A percentile compares a stretch with the other conserved stretches of the same genome.
phyloP scores from a whole-genome alignment of 2,113 vertebrate genomes.

The Labrus mixtus region DNA sequence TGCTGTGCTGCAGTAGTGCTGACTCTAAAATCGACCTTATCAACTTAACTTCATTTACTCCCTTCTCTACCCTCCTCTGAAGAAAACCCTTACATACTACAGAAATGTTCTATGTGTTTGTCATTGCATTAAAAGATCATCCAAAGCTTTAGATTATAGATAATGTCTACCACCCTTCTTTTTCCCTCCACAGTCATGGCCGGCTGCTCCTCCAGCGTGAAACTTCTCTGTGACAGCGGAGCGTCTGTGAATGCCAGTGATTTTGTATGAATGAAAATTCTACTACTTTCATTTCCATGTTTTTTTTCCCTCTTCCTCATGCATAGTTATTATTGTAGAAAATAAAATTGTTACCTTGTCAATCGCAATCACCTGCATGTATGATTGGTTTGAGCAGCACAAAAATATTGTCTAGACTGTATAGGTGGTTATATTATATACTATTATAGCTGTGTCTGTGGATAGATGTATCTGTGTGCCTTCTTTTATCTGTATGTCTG shows the following conservation, averaged over 20 bases:
- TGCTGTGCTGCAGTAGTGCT: too few relatives aligned
- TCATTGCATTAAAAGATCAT: not conserved
- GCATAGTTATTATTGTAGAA: not conserved
- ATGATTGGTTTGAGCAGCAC: not conserved
- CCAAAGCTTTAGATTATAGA: slow-evolving; percentile 2
- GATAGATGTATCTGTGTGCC: not conserved
- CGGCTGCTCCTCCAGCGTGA: slow-evolving; percentile 92
- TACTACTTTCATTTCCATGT: slow-evolving; percentile 2
- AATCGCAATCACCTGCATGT: not conserved
- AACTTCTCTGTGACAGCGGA: slow-evolving; percentile 94
- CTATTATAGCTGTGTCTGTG: not conserved
- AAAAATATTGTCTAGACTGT: not conserved
- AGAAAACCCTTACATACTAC: too few relatives aligned
- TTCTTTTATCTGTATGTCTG: not conserved
- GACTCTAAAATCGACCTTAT: too few relatives aligned
- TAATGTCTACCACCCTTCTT: not conserved
- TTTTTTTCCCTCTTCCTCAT: not conserved
- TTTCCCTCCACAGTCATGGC: slow-evolving; percentile 89
- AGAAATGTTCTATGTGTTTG: not conserved
- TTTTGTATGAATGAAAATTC: slow-evolving; percentile 84
- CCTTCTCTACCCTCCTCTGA: too few relatives aligned
- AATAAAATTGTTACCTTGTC: not conserved
- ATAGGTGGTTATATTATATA: not conserved
- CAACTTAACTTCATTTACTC: too few relatives aligned
- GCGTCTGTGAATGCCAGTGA: slow-evolving; percentile 91